phyloP scores from a whole-genome alignment of 2,797 vertebrate species.

The Diplodus puntazzo region DNA sequence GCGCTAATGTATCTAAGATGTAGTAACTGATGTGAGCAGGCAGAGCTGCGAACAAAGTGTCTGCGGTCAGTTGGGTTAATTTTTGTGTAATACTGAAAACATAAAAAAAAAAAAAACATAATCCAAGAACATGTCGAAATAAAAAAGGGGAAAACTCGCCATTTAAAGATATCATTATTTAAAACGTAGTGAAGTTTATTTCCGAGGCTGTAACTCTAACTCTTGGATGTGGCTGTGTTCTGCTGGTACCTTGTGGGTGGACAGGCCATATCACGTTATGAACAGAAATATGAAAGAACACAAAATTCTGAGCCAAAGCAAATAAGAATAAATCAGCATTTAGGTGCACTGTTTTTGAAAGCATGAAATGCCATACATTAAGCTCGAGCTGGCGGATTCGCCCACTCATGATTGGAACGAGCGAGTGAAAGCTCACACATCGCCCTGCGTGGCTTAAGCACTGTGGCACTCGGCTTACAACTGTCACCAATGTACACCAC shows the following conservation, averaged over 20 bases:
- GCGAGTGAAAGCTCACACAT: constrained; percentile 72
- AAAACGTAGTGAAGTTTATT: constrained; percentile 30
- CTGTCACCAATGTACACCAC: constrained; percentile 85
- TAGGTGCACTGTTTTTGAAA: constrained; percentile 76
- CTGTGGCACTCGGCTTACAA: constrained; percentile 82
- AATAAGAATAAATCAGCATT: constrained; percentile 79
- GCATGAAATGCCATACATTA: constrained; percentile 78
- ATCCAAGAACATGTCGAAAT: constrained; percentile 14
- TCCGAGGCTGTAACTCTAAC: constrained; percentile 30
- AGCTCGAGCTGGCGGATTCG: constrained; percentile 74
- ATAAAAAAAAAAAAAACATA: constrained; percentile 16
- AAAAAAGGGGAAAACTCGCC: constrained; percentile 21
- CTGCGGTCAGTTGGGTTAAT: constrained; percentile 34
- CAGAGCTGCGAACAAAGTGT: constrained; percentile 45
- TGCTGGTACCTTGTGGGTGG: constrained; percentile 70
- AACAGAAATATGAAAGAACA: constrained; percentile 63
- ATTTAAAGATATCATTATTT: neutral
- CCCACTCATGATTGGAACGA: constrained; percentile 79
- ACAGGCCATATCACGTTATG: constrained; percentile 64
- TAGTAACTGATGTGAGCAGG: constrained; percentile 51
- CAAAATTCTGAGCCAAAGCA: constrained; percentile 70
- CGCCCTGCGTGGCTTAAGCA: constrained; percentile 80
- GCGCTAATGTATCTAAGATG: constrained; percentile 46
- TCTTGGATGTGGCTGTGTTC: constrained; percentile 54
- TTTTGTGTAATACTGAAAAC: constrained; percentile 10